Percentiles rank a stretch among this genome's conserved stretches.
phyloP scores from a whole-genome alignment of 2,113 vertebrate species.

The Carollia perspicillata region DNA sequence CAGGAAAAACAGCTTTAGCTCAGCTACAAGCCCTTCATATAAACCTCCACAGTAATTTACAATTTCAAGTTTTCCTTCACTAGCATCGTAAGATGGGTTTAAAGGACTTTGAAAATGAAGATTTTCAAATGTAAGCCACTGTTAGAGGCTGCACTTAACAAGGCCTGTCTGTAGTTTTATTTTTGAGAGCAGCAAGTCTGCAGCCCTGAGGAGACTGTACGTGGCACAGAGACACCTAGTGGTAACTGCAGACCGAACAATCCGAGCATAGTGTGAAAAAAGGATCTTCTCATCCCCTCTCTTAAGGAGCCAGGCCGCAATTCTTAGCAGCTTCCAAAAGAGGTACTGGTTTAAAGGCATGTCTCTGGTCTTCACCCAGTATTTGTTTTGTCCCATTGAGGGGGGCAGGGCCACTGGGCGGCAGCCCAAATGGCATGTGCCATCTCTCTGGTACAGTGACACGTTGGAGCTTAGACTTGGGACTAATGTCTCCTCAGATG shows the following conservation, averaged over 20 bases:
- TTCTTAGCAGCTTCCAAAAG: neutral
- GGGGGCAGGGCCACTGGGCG: neutral
- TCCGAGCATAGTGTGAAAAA: neutral
- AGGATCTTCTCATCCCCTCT: neutral
- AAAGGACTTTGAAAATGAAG: neutral
- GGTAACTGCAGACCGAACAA: neutral
- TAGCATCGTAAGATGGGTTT: neutral
- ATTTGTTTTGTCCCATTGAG: neutral
- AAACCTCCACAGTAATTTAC: neutral
- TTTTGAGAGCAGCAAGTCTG: neutral
- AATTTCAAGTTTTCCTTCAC: neutral
- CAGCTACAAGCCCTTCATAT: neutral
- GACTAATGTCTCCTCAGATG: neutral
- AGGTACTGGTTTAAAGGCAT: neutral
- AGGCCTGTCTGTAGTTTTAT: neutral
- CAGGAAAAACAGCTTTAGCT: neutral
- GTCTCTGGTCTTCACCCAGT: neutral
- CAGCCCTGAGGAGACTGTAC: neutral
- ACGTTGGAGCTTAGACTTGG: neutral
- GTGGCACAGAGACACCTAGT: conserved; percentile 34
- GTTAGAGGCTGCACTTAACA: neutral
- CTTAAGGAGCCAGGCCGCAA: rapidly evolving
- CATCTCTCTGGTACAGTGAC: neutral
- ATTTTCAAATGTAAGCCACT: neutral
- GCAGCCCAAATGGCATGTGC: neutral